phyloP scores from a whole-genome alignment of 2,113 vertebrate genomes.

The Urocitellus parryii region DNA sequence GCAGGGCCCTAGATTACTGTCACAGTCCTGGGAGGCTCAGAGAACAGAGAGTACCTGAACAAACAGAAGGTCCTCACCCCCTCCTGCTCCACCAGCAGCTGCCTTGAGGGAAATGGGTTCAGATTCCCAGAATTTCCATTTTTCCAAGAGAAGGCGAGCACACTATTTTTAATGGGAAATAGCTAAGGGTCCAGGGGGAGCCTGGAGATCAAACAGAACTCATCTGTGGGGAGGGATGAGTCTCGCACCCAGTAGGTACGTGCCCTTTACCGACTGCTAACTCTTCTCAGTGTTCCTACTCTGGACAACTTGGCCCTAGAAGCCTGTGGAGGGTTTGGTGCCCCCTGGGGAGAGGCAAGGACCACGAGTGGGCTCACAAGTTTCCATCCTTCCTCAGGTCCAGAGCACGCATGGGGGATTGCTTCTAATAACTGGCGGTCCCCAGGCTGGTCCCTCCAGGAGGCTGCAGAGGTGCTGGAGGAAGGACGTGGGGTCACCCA shows the following conservation, averaged over 20 bases:
- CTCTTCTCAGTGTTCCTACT: neutral
- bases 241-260: neutral
- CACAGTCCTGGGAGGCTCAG: neutral
- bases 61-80: accelerated
- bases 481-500: neutral
- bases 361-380: neutral
- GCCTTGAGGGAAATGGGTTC: neutral
- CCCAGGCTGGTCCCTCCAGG: neutral
- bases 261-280: neutral
- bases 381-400: neutral
- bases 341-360: neutral
- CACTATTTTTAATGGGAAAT: neutral
- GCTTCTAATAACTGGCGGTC: neutral
- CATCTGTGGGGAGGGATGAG: neutral
- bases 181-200: too few relatives aligned
- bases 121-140: neutral
- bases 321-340: neutral
- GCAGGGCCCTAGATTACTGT: neutral
- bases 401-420: neutral
- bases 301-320: neutral
- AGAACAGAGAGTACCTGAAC: accelerated
- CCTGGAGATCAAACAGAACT: neutral
- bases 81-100: neutral
- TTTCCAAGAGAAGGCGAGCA: neutral
- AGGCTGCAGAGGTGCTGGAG: neutral